Evolutionary conservation across 2,797 vertebrate genomes (phyloP).

Genomic region (Siniperca scherzeri): DNA sequence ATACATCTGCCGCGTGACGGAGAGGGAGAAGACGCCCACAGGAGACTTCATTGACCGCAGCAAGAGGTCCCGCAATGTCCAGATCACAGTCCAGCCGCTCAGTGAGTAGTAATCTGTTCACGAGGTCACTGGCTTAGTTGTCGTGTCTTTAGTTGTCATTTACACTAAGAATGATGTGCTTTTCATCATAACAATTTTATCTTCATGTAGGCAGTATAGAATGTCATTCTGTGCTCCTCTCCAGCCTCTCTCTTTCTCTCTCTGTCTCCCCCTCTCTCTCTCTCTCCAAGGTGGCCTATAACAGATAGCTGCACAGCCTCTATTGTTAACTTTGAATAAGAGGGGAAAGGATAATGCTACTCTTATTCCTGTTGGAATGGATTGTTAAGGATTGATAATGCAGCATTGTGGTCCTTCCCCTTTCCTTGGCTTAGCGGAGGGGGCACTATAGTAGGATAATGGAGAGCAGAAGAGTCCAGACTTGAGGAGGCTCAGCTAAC

Average conservation of each 20-base stretch:
- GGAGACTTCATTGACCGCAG: constrained; percentile 97
- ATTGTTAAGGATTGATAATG: constrained; percentile 78
- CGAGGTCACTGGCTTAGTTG: constrained; percentile 42
- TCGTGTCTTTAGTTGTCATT: constrained; percentile 61
- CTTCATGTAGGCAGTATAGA: constrained; percentile 56
- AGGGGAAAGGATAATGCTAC: constrained; percentile 68
- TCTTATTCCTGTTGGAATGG: constrained; percentile 78
- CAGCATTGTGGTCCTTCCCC: constrained; percentile 72
- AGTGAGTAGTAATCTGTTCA: constrained; percentile 88
- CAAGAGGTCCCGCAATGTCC: constrained; percentile 96
- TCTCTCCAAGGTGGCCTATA: constrained; percentile 53
- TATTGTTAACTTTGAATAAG: constrained; percentile 73
- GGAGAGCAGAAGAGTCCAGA: constrained; percentile 69
- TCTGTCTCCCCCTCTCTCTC: not conserved
- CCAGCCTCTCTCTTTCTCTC: constrained; percentile 15
- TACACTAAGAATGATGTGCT: constrained; percentile 59
- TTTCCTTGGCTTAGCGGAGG: constrained; percentile 64
- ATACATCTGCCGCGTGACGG: constrained; percentile 96
- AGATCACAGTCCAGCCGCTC: constrained; percentile 92
- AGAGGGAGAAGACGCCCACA: constrained; percentile 92
- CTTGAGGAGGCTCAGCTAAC: constrained; percentile 79
- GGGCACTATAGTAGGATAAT: constrained; percentile 75
- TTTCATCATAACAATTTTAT: constrained; percentile 65
- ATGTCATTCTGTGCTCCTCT: constrained; percentile 37
- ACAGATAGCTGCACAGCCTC: constrained; percentile 51